These are phyloP conservation scores for Eugnorisma glareosa DNA, from an alignment of 2,888 invertebrate species.

Conservation along the genomic window DNA sequence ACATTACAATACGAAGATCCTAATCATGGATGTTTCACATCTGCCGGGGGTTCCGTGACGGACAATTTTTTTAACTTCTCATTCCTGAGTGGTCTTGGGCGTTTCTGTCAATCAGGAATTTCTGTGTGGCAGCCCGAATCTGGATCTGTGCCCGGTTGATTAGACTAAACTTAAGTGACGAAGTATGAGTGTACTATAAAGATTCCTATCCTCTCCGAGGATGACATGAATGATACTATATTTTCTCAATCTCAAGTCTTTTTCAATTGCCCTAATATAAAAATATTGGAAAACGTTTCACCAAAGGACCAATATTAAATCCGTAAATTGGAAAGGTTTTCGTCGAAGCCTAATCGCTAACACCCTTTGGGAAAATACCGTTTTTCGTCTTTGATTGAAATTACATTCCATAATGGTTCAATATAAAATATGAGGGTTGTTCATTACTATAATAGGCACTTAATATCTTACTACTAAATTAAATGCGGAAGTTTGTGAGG, in stretches of 20 bases:
- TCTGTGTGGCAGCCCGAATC: not conserved
- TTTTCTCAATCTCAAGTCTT: not conserved
- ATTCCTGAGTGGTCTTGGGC: not conserved
- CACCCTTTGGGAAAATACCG: constrained; percentile 28
- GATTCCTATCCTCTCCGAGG: fast-evolving
- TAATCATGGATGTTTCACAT: no score
- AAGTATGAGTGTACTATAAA: no score
- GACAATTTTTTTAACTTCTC: no score
- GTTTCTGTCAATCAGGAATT: not conserved
- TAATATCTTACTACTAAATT: not conserved
- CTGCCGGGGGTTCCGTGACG: no score
- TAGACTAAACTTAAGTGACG: not conserved
- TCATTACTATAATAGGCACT: not conserved
- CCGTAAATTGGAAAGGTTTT: constrained; percentile 1
- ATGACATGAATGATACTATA: not conserved
- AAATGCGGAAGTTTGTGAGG: no score
- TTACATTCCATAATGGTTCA: not conserved
- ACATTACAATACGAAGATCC: no score
- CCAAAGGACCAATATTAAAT: not conserved
- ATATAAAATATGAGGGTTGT: not conserved
- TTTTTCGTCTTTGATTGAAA: constrained; percentile 11
- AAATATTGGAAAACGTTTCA: not conserved
- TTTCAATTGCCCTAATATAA: not conserved
- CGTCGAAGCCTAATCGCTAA: constrained; percentile 5
- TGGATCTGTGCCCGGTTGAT: not conserved